Evolutionary conservation across 2,888 invertebrate genomes (phyloP).

Genomic region (Hetaerina titia): DNA sequence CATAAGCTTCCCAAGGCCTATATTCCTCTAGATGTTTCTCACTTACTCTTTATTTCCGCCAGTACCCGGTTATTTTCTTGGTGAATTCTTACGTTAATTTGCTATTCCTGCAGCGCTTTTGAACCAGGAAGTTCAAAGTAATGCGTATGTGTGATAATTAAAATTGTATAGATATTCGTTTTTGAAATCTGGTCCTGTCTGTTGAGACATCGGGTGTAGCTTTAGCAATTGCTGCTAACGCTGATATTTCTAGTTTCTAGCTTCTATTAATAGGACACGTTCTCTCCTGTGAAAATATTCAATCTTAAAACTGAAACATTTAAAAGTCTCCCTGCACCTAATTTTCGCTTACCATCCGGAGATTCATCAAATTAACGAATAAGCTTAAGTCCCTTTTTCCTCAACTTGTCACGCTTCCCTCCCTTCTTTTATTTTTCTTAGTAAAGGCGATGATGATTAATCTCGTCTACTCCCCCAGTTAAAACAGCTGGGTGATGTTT

Average conservation of each 20-base stretch:
- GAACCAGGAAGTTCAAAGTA: no score
- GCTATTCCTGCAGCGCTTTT: no score
- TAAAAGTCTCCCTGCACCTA: neutral
- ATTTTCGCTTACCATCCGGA: neutral
- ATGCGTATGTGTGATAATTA: no score
- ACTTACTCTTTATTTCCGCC: no score
- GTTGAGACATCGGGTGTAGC: no score
- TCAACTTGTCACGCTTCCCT: conserved; percentile 19
- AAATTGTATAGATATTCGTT: no score
- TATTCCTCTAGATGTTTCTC: no score
- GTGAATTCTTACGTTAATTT: no score
- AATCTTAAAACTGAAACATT: neutral
- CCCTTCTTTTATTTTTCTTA: conserved; percentile 21
- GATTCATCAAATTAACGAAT: conserved; percentile 43
- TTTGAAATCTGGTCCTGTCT: no score
- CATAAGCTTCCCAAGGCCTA: no score
- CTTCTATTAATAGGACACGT: neutral
- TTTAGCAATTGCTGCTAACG: neutral
- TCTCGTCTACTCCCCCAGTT: conserved; percentile 36
- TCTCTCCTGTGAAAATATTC: neutral
- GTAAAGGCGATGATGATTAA: conserved; percentile 54
- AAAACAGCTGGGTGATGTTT: conserved; percentile 59
- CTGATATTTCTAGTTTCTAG: neutral
- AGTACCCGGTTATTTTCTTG: no score
- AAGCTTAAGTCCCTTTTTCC: conserved; percentile 46